Base-by-base conservation (phyloP, 2,888 invertebrate genomes). In the Torymus tubicola region DNA sequence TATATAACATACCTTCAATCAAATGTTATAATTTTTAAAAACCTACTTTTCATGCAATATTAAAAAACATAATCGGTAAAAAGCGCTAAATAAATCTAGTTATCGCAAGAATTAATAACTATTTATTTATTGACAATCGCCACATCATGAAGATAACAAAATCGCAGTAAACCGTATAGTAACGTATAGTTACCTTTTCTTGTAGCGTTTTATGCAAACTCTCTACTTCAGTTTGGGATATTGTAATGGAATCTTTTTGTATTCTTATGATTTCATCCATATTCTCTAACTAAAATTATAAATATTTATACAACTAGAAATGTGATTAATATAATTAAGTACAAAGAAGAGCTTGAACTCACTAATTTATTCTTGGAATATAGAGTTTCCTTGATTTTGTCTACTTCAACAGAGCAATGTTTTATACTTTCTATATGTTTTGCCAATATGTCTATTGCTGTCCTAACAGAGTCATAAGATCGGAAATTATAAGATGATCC, bases 331-430 rank as follows among this genome's bases (percentile, higher is more conserved):
- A 58, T 63, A 63, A 69, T 42, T 61, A 16, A 18, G n/a, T 21
- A 14, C 14, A 42, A 16, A 42, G 50, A 73, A 42, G 42, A 8
- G 42, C 10, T 8, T 42, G 42, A 50, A 85, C 84, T 87, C 81
- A 90, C 90, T 42, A 90, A 86, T 85, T 89, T 89, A 55, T 90
- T 88, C 71, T 90, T 90, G 3, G 89, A 89, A 57, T 84, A 84
- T 24, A 89, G 67, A 72, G 86, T 80, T 81, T 81, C 84, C 81
- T 87, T 88, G n/a, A 90, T 83, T 82, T 87, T 86, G 50, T 87
- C 87, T 31, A 89, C 82, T 83, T 89, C 88, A 61, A 82, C 78
- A 13, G 80, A 85, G 73, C 86, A 87, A 65, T 79, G 79, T 65
- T 87, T 86, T 52, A 86, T 78, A 74, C 84, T 85, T 55, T 86